Conservation (phyloP, 2,888 invertebrate species). For the Amiota communis region DNA sequence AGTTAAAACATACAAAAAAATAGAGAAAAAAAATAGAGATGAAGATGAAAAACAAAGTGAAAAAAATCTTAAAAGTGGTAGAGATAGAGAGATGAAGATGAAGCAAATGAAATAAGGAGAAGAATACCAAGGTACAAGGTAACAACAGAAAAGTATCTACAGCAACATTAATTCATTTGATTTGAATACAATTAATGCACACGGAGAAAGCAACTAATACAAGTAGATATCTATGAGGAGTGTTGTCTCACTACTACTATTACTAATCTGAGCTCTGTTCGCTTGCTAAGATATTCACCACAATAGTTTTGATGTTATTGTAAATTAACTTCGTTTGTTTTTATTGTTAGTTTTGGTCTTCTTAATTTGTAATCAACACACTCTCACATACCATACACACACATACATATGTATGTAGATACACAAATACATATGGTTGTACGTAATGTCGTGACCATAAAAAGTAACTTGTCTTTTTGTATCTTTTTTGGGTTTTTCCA, state of each 20-base stretch:
- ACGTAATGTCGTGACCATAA: slow-evolving; percentile 12
- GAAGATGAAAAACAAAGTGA: neutral
- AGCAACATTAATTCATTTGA: slow-evolving; percentile 48
- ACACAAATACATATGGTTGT: no score
- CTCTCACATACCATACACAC: neutral
- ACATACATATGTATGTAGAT: neutral
- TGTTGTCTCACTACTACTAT: slow-evolving; percentile 24
- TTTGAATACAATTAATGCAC: slow-evolving; percentile 63
- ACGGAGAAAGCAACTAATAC: slow-evolving; percentile 48
- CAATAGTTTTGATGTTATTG: slow-evolving; percentile 32
- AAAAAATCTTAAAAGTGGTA: no score
- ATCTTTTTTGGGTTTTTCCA: slow-evolving; percentile 21
- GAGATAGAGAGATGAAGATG: no score
- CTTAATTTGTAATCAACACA: slow-evolving; percentile 22
- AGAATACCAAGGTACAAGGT: neutral
- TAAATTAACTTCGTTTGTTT: slow-evolving; percentile 26
- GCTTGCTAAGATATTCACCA: slow-evolving; percentile 31
- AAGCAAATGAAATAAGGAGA: no score
- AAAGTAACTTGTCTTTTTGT: slow-evolving; percentile 1
- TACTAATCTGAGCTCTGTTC: no score
- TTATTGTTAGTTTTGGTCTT: slow-evolving; percentile 28
- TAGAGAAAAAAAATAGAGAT: slow-evolving; percentile 19
- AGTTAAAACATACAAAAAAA: slow-evolving; percentile 40
- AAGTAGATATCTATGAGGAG: no score
- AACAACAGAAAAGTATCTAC: slow-evolving; percentile 42